phyloP scores from a whole-genome alignment of 2,888 invertebrate species.

The Argynnis bischoffii region DNA sequence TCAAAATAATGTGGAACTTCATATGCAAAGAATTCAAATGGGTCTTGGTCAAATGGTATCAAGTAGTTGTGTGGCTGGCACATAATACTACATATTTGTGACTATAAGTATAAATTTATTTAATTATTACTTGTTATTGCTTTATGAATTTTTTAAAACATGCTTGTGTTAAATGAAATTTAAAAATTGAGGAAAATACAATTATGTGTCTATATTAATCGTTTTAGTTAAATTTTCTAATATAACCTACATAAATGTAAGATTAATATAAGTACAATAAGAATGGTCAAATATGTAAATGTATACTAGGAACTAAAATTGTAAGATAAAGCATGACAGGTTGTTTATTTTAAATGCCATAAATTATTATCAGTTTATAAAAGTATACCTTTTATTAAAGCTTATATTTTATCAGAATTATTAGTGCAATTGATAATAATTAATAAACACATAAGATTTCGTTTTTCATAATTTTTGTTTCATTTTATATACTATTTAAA shows the following conservation, averaged over 20 bases:
- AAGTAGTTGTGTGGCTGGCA: slow-evolving; percentile 55
- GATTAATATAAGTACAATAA: slow-evolving; percentile 20
- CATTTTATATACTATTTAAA: not conserved
- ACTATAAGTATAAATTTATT: slow-evolving; percentile 20
- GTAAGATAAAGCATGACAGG: slow-evolving; percentile 18
- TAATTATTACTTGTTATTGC: slow-evolving; percentile 40
- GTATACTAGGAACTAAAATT: slow-evolving; percentile 12
- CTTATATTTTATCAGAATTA: slow-evolving; percentile 14
- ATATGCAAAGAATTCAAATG: slow-evolving; percentile 94
- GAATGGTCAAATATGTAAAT: slow-evolving; percentile 16
- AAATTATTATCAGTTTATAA: slow-evolving; percentile 18
- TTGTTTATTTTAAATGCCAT: slow-evolving; percentile 19
- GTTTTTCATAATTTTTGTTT: slow-evolving; percentile 5
- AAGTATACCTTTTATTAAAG: slow-evolving; percentile 3
- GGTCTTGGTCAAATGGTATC: slow-evolving; percentile 81
- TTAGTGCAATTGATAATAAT: slow-evolving; percentile 16
- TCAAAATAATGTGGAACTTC: slow-evolving; percentile 94
- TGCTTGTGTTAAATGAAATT: slow-evolving; percentile 31
- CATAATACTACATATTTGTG: slow-evolving; percentile 42
- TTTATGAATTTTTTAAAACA: slow-evolving; percentile 40
- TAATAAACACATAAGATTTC: slow-evolving; percentile 8
- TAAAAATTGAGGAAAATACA: slow-evolving; percentile 23
- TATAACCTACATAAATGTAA: slow-evolving; percentile 12
- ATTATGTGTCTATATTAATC: slow-evolving; percentile 30
- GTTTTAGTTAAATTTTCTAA: slow-evolving; percentile 26